Conservation (phyloP, 2,888 invertebrate species). For the Brachypterus glaber region DNA sequence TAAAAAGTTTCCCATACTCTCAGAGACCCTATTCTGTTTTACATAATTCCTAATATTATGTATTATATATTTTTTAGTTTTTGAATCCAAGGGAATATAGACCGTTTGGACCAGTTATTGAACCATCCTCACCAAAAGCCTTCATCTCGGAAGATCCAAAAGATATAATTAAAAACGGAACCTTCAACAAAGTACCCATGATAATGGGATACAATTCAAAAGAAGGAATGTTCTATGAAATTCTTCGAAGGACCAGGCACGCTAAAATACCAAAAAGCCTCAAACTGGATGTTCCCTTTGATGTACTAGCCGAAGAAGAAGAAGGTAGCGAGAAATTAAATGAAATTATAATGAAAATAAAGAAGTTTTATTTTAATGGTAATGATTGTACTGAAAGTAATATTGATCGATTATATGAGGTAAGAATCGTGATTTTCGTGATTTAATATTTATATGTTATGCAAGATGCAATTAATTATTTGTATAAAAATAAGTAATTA, state of each 20-base stretch:
- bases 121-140: conserved; percentile 25
- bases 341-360: conserved; percentile 37
- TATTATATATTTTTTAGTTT: conserved; percentile 19
- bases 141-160: conserved; percentile 32
- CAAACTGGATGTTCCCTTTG: conserved; percentile 27
- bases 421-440: conserved; percentile 19
- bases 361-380: conserved; percentile 40
- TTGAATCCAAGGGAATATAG: conserved; percentile 21
- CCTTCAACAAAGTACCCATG: conserved; percentile 34
- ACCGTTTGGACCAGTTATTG: conserved; percentile 28
- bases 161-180: conserved; percentile 30
- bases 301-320: conserved; percentile 24
- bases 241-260: conserved; percentile 24
- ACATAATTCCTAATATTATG: no score
- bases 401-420: conserved; percentile 34
- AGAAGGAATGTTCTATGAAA: conserved; percentile 35
- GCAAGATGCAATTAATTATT: no score
- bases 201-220: conserved; percentile 35
- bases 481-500: no score
- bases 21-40: no score
- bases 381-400: conserved; percentile 35
- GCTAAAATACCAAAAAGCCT: conserved; percentile 22
- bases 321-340: conserved; percentile 24
- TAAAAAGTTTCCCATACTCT: no score
- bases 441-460: no score